phyloP scores from a whole-genome alignment of 2,113 vertebrate genomes.

The Malurus melanocephalus region DNA sequence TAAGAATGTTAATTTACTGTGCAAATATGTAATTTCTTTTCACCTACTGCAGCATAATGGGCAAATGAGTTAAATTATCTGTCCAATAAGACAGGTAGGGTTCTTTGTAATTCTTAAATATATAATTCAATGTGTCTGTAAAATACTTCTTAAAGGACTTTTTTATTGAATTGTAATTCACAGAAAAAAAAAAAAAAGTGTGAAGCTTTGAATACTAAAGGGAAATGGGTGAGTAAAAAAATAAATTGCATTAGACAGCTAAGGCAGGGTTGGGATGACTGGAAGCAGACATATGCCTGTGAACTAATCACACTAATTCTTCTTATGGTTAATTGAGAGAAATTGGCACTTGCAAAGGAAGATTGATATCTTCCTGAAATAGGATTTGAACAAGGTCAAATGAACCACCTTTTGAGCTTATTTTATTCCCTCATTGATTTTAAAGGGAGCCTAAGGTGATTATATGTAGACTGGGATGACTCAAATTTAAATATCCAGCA shows the following conservation, averaged over 20 bases:
- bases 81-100: background rate
- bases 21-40: background rate
- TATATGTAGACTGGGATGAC: background rate
- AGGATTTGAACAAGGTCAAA: constrained; percentile 1
- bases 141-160: background rate
- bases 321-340: constrained; percentile 11
- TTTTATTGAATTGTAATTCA: background rate
- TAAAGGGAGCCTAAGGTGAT: background rate
- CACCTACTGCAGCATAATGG: background rate
- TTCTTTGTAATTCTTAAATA: background rate
- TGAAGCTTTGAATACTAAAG: background rate
- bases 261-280: background rate
- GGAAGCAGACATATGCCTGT: background rate
- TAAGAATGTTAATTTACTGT: background rate
- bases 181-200: background rate
- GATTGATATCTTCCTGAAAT: background rate
- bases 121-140: background rate
- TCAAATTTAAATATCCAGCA: background rate
- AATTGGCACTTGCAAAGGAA: background rate
- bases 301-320: background rate
- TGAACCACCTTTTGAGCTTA: background rate
- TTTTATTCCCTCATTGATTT: background rate
- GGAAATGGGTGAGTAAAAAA: background rate
- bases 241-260: background rate
- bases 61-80: background rate